Base-by-base conservation (phyloP, 2,797 vertebrate genomes). In the Dermochelys coriacea region DNA sequence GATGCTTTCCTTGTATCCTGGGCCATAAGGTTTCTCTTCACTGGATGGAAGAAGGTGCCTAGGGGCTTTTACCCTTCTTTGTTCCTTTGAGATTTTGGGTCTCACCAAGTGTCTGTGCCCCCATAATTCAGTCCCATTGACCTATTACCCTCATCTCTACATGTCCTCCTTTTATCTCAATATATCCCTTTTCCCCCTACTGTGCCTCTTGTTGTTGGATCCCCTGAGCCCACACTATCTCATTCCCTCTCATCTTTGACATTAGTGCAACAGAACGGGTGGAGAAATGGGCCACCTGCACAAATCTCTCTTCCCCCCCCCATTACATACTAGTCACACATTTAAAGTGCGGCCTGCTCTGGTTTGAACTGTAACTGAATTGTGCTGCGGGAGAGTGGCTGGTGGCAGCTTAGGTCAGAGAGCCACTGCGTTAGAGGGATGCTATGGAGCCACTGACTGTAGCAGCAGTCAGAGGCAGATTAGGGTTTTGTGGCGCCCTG, bases 311-410 rank as follows among this genome's bases (percentile, higher is more conserved):
- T 94, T 51, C 45, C 45, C 37, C 55, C 93, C 82, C 88, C 55
- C 64, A 75, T 94, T 96, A 89, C 29, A 11, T 81, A 83, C 96
- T 94, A 90, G 52, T 96, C 88, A 93, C 90, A 37, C 77, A 47
- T 84, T 95, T 89, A 83, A 93, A 94, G 85, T 90, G 80, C 31
- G 41, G 45, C 87, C 96, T 86, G 75, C 93, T 52, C 71, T 94
- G 18, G 78, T 78, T 83, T 92, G 71, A 90, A 71, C 84, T 89
- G 51, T 94, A 94, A 94, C 93, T 94, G 96, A 92, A 84, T 90
- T 93, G 71, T 37, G 29, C 81, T 92, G 86, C 81, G 91, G 84
- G 83, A 93, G 74, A 77, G 29, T 94, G 93, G 68, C 83, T 94
- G 61, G 85, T 49, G 93, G 83, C 96, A 96, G 86, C 87, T 27